Conservation (phyloP, 2,888 invertebrate genomes). For the Mythimna vitellina region DNA sequence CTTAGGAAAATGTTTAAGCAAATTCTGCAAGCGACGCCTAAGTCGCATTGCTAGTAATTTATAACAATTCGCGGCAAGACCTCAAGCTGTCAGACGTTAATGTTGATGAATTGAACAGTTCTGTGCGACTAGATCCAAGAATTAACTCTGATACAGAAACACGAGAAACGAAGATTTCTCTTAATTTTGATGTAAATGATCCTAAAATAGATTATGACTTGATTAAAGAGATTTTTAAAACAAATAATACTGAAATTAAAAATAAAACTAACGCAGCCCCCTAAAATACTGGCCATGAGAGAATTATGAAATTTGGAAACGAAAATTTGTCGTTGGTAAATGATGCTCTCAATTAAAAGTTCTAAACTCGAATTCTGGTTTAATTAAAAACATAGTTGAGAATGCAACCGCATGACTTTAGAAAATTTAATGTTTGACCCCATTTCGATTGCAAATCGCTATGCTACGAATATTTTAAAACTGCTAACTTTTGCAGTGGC, state of each 20-base stretch:
- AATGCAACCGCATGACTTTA: slow-evolving; percentile 7
- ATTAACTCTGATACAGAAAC: slow-evolving; percentile 53
- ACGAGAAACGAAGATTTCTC: slow-evolving; percentile 39
- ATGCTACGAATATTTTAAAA: too few species aligned
- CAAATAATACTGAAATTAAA: not conserved
- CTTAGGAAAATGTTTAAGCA: slow-evolving; percentile 59
- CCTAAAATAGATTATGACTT: not conserved
- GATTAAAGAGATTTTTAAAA: not conserved
- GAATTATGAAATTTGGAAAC: not conserved
- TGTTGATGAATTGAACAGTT: slow-evolving; percentile 67
- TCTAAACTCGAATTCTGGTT: not conserved
- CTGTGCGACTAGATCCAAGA: slow-evolving; percentile 49
- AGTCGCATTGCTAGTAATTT: slow-evolving; percentile 60
- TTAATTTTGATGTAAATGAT: slow-evolving; percentile 44
- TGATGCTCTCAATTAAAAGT: slow-evolving; percentile 37
- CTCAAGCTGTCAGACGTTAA: slow-evolving; percentile 62
- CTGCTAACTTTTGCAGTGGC: too few species aligned
- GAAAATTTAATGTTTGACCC: slow-evolving; percentile 3
- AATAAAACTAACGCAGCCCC: not conserved
- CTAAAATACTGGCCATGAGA: not conserved
- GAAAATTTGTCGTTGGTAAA: slow-evolving; percentile 4
- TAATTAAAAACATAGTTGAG: slow-evolving; percentile 1
- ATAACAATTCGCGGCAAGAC: slow-evolving; percentile 64
- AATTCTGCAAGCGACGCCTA: slow-evolving; percentile 49
- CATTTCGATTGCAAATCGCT: slow-evolving; percentile 4